Evolutionary conservation across 2,888 invertebrate species (phyloP).

Genomic region (Andrena fulva): DNA sequence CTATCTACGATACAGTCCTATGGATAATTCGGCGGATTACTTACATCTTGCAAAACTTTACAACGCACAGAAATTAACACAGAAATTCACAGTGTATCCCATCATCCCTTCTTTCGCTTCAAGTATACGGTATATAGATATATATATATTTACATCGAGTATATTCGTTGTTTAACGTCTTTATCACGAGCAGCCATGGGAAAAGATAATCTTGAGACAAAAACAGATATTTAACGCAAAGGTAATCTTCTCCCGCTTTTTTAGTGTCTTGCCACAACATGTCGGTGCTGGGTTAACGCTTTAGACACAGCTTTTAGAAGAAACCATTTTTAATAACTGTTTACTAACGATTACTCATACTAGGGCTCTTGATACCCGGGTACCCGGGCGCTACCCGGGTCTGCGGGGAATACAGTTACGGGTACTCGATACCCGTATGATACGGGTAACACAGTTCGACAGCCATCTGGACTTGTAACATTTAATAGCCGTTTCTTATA

Average conservation of each 20-base stretch:
- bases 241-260: background rate
- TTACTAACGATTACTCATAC: background rate
- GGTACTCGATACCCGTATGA: too few species aligned
- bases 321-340: background rate
- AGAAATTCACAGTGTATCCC: slow-evolving; percentile 8
- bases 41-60: slow-evolving; percentile 7
- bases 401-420: too few species aligned
- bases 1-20: background rate
- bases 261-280: background rate
- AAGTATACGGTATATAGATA: slow-evolving; percentile 31
- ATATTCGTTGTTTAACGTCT: slow-evolving; percentile 38
- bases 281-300: slow-evolving; percentile 46
- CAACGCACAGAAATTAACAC: slow-evolving; percentile 18
- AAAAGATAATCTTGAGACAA: slow-evolving; percentile 28
- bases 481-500: too few species aligned
- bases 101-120: slow-evolving; percentile 27
- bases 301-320: background rate
- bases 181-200: slow-evolving; percentile 31
- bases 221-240: background rate
- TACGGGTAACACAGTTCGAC: too few species aligned
- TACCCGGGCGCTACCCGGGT: too few species aligned
- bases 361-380: too few species aligned
- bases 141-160: slow-evolving; percentile 33
- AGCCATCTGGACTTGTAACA: too few species aligned
- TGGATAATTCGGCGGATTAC: background rate